phyloP scores from a whole-genome alignment of 2,113 vertebrate genomes.

The Platichthys stellatus region DNA sequence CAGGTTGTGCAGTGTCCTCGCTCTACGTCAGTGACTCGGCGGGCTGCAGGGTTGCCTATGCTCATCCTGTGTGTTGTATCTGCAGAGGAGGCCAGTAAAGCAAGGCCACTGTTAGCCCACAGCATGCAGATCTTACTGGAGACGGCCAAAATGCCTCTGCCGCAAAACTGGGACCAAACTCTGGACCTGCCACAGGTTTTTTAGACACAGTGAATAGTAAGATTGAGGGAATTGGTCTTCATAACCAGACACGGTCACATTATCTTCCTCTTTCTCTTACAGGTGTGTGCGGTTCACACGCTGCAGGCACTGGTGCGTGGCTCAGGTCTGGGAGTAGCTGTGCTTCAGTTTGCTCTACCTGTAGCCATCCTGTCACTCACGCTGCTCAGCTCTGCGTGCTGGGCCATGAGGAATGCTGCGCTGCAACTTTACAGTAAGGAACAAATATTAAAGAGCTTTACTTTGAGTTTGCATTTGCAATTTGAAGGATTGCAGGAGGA shows the following conservation, averaged over 20 bases:
- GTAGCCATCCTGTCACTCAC: constrained; percentile 82
- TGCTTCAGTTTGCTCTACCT: constrained; percentile 80
- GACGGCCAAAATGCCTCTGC: constrained; percentile 75
- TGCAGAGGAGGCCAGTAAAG: constrained; percentile 79
- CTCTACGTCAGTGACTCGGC: constrained; percentile 86
- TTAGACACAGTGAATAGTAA: background rate
- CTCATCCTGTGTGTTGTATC: constrained; percentile 87
- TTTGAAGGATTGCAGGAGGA: no score
- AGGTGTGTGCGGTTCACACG: constrained; percentile 90
- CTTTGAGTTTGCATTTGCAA: background rate
- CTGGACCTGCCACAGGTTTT: constrained; percentile 89
- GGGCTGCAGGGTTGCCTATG: constrained; percentile 89
- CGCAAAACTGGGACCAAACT: constrained; percentile 87
- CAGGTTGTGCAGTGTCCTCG: constrained; percentile 80
- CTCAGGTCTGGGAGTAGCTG: constrained; percentile 76
- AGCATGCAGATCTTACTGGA: constrained; percentile 81
- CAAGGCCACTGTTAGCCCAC: constrained; percentile 79
- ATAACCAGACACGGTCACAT: background rate
- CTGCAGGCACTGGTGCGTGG: constrained; percentile 87
- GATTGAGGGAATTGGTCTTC: background rate
- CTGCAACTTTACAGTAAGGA: constrained; percentile 91
- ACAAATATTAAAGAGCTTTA: background rate
- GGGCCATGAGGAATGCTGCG: constrained; percentile 93
- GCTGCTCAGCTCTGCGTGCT: constrained; percentile 86
- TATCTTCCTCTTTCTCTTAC: background rate